Percentiles rank a stretch among this genome's conserved stretches.
Evolutionary conservation across 2,888 invertebrate species (phyloP).

Genomic region (Sminthurides aquaticus): DNA sequence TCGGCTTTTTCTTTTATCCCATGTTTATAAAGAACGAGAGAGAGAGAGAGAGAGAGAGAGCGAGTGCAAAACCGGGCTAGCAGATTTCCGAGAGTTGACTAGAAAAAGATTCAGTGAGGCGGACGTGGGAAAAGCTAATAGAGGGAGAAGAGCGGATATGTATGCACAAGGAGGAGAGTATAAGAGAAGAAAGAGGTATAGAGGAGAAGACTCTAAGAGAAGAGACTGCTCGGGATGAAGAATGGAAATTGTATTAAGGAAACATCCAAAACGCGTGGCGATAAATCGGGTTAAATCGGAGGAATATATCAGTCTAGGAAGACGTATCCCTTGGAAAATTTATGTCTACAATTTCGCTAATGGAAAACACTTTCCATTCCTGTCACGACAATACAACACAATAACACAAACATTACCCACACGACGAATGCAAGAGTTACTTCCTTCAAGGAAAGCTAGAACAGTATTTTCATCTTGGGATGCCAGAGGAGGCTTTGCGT

Average conservation of each 20-base stretch:
- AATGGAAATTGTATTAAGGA: constrained; percentile 33
- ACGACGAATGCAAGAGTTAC: constrained; percentile 23
- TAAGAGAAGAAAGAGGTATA: background rate
- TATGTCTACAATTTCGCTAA: constrained; percentile 44
- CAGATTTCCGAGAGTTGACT: background rate
- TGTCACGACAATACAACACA: constrained; percentile 44
- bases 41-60: no score
- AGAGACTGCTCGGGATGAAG: constrained; percentile 16
- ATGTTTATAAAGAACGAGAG: no score
- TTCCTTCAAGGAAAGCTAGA: no score
- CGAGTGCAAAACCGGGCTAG: no score
- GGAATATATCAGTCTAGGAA: constrained; percentile 43
- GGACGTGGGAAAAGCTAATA: background rate
- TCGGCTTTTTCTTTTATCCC: no score
- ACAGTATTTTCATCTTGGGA: no score
- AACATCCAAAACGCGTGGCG: constrained; percentile 39
- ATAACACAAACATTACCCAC: constrained; percentile 43
- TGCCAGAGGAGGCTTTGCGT: constrained; percentile 9
- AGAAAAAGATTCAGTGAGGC: background rate
- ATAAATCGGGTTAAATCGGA: constrained; percentile 44
- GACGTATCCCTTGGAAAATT: constrained; percentile 42
- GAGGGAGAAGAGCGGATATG: background rate
- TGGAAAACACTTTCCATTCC: constrained; percentile 44
- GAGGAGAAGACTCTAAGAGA: background rate
- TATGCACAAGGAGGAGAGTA: background rate